Conservation (phyloP, 2,113 vertebrate species). For the Nothoprocta perdicaria region DNA sequence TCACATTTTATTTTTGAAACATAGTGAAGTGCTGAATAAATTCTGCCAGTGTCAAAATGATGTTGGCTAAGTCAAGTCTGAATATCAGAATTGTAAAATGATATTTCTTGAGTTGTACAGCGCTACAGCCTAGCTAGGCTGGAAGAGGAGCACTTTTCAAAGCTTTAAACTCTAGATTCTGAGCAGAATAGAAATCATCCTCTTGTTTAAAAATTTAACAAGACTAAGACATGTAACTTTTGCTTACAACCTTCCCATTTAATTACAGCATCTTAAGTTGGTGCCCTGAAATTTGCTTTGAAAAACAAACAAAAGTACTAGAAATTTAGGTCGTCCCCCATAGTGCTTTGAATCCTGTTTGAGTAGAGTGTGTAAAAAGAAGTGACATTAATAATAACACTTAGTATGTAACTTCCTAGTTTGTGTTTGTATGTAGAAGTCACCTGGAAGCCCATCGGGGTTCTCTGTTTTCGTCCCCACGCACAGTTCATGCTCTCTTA, state of each 20-base stretch:
- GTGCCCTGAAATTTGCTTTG: neutral
- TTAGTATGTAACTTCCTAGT: neutral
- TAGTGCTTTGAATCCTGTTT: neutral
- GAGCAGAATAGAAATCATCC: neutral
- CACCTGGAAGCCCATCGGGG: neutral
- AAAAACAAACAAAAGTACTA: neutral
- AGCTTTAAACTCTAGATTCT: neutral
- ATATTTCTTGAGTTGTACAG: neutral
- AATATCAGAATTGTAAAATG: neutral
- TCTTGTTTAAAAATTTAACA: neutral
- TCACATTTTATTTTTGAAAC: neutral
- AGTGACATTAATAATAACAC: neutral
- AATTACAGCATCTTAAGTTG: neutral
- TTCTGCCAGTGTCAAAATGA: neutral
- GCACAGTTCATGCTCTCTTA: neutral
- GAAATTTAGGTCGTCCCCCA: neutral
- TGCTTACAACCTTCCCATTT: neutral
- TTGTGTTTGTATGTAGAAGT: neutral
- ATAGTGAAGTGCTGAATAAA: neutral
- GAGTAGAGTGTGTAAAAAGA: neutral
- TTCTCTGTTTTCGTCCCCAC: neutral
- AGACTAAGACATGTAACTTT: neutral
- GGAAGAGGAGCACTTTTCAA: neutral
- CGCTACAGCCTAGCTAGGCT: neutral
- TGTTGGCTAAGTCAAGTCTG: neutral